Evolutionary conservation across 2,888 invertebrate genomes (phyloP), one percentile per base, ranked within the genome.

Genomic region (Serripes groenlandicus): DNA sequence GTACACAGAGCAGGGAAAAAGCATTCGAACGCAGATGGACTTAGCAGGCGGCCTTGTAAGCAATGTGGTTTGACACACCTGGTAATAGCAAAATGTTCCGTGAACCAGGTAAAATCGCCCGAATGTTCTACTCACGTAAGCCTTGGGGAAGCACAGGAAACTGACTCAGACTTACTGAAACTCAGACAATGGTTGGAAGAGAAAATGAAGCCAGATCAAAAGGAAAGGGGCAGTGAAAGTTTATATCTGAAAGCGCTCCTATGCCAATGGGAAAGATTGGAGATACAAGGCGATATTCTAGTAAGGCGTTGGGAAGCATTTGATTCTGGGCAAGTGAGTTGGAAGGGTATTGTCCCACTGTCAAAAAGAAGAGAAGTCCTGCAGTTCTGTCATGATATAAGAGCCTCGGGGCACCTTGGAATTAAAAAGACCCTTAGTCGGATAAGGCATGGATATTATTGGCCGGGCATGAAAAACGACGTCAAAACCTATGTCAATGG

Each of bases 401-500:
- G 56, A 30, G 42, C 70, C 15, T 32, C 64, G 37, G 60, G 72
- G n/a, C 66, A 78, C 54, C 64, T 78, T 15, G 73, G 73, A 5
- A 37, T 72, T 28, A 64, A 23, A 32, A 64, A 73, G 26, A 78
- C 72, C 15, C 21, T 72, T 26, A 28, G 58, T 5, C 72, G 66
- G 23, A 34, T 54, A 26, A 52, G 64, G 30, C 64, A 58, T 37
- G 23, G 15, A 11, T 78, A 30, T 42, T 78, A 78, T 28, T 78
- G 78, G 78, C 73, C 74, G 11, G 69, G 78, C 34, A n/a, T 73
- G 32, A 34, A 71, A 58, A 34, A 71, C 37, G 72, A 72, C 28
- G 69, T 69, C 23, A 71, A 71, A 68, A n/a, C 7, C 9, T 37
- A 68, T 26, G 23, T 68, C 18, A 68, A 26, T 37, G 68, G 54